Evolutionary conservation across 1,140 invertebrate species (phyloP), one percentile per base, ranked within the genome.

Genomic region (Euura lappo): DNA sequence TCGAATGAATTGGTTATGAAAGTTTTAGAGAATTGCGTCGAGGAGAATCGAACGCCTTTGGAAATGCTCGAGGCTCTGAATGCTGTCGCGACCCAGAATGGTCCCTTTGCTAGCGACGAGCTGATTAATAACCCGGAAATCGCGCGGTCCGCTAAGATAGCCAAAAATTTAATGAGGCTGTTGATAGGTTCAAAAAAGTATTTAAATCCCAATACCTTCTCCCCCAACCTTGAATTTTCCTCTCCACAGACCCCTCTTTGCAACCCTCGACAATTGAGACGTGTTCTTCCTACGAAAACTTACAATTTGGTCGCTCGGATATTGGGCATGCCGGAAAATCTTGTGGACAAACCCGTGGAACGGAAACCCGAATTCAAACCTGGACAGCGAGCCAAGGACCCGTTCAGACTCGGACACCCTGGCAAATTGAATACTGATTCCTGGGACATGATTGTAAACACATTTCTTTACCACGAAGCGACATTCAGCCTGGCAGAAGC

Each of bases 111-210:
- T 10, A 44, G 42, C 0, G 8, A 2, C 44, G 42, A 68, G 42
- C 10, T 8, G 8, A 4, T 64, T 13, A 64, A 68, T 28, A 68
- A 70, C 5, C 51, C 51, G 10, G 76, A 67, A 10, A 72, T 72
- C n/a, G 78, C 73, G 3, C 78, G 77, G 8, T 68, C 66, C 44
- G 44, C 13, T 68, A 11, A 42, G 69, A 51, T 79, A 68, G 75
- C 74, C 28, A 73, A 73, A 7, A 80, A 79, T 69, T 77, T 86
- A 68, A 76, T 84, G 8, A 78, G 83, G 70, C 74, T 84, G 46
- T 75, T 87, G 11, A 72, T 76, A 2, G 80, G 87, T 42, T 87
- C 84, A 6, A 84, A 74, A 68, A 74, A 68, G 65, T 86, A 85
- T 73, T 76, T 85, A 69, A 68, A 75, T 74, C 70, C 79, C 28